These are phyloP conservation scores for Liolophura sinensis DNA, from an alignment of 1,140 invertebrate species.

Conservation along the genomic window DNA sequence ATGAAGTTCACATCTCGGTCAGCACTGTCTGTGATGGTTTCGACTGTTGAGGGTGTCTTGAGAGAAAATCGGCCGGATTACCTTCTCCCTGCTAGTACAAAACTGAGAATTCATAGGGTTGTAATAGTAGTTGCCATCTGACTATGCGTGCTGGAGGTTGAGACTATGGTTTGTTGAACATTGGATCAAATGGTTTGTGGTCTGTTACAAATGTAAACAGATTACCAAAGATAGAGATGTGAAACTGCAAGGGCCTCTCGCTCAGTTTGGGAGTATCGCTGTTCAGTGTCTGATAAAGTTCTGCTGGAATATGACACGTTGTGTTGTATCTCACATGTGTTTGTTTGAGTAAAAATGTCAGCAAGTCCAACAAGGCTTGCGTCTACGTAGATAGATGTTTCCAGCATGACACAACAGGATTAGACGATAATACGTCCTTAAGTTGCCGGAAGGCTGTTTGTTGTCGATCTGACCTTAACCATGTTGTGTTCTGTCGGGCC, in stretches of 20 bases:
- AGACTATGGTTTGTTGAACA: conserved; percentile 28
- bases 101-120: conserved; percentile 21
- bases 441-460: conserved; percentile 13
- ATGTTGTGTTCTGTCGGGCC: conserved; percentile 13
- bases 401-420: conserved; percentile 22
- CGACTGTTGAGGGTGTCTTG: not conserved
- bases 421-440: conserved; percentile 17
- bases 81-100: conserved; percentile 11
- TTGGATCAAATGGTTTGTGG: conserved; percentile 42
- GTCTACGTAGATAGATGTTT: conserved; percentile 20
- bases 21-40: too few relatives aligned
- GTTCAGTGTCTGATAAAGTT: conserved; percentile 25
- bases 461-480: conserved; percentile 16
- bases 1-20: too few relatives aligned
- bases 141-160: conserved; percentile 22
- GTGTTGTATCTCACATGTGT: not conserved
- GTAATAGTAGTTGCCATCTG: conserved; percentile 27
- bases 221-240: conserved; percentile 54
- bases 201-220: conserved; percentile 52
- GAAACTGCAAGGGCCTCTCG: conserved; percentile 56
- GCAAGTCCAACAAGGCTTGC: conserved; percentile 25
- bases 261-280: conserved; percentile 56
- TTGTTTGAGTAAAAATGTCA: conserved; percentile 19
- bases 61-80: conserved; percentile 17
- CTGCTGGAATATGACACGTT: conserved; percentile 22